Percentiles rank a stretch among this genome's conserved stretches.
Conservation (phyloP, 2,113 vertebrate species). For the Hemichromis elongatus region DNA sequence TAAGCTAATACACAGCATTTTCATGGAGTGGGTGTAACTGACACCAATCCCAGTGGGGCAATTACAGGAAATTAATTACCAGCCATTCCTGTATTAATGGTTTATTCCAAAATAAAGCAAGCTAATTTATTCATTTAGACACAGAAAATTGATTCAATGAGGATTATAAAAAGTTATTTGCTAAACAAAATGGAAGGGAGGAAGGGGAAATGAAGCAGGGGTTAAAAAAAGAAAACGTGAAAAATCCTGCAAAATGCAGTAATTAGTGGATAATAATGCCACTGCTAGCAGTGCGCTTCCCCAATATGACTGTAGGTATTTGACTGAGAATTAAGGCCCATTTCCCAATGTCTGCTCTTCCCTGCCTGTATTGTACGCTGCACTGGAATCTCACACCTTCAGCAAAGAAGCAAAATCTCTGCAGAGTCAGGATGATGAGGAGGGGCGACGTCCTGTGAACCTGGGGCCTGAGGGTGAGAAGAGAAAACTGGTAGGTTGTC, state of each 20-base stretch:
- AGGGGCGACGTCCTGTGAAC: constrained; percentile 22
- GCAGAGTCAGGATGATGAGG: constrained; percentile 23
- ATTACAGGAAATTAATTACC: constrained; percentile 77
- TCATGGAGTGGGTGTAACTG: constrained; percentile 66
- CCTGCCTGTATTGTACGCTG: constrained; percentile 59
- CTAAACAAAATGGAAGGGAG: constrained; percentile 63
- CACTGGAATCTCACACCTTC: constrained; percentile 18
- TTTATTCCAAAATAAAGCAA: constrained; percentile 74
- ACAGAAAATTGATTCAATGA: constrained; percentile 69
- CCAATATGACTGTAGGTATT: constrained; percentile 52
- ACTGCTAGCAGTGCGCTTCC: constrained; percentile 22
- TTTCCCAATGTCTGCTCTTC: constrained; percentile 48
- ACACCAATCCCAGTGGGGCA: constrained; percentile 73
- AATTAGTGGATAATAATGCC: constrained; percentile 63
- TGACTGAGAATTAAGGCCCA: constrained; percentile 8
- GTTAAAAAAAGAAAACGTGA: constrained; percentile 71
- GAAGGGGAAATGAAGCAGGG: constrained; percentile 54
- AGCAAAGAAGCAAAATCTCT: constrained; percentile 63
- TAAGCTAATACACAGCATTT: constrained; percentile 67
- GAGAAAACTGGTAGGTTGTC: constrained; percentile 32
- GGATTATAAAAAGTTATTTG: constrained; percentile 74
- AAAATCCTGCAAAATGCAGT: constrained; percentile 62
- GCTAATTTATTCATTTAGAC: constrained; percentile 71
- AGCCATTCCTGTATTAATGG: constrained; percentile 71
- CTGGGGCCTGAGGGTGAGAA: constrained; percentile 22